These are phyloP conservation scores for Darevskia nairensis DNA, from an alignment of 2,797 vertebrate genomes.

Conservation along the genomic window DNA sequence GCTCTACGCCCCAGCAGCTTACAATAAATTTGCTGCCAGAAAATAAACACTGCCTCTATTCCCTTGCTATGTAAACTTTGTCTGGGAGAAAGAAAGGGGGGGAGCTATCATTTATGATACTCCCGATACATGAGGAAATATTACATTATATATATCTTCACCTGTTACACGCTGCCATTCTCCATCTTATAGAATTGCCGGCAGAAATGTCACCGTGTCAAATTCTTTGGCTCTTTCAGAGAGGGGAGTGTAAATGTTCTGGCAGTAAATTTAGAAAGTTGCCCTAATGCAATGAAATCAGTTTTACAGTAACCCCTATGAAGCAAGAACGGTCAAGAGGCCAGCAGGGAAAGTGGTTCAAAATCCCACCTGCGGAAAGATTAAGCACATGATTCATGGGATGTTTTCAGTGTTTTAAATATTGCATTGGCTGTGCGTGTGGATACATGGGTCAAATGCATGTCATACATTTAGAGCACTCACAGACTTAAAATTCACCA, in stretches of 20 bases:
- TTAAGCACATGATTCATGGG: no score
- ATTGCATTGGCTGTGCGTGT: no score
- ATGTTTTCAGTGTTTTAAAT: no score
- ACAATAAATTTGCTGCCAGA: neutral
- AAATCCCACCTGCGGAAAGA: no score
- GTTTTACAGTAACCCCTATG: neutral
- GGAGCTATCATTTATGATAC: slow-evolving; percentile 20
- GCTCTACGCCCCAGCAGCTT: neutral
- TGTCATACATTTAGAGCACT: no score
- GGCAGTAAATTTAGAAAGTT: neutral
- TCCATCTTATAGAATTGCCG: neutral
- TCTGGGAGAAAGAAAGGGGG: neutral
- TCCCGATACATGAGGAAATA: neutral
- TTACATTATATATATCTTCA: neutral
- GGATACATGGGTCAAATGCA: no score
- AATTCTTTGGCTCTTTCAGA: neutral
- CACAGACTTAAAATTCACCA: no score
- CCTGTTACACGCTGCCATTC: neutral
- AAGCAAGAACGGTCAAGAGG: neutral
- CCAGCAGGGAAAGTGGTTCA: neutral
- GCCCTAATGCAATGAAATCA: neutral
- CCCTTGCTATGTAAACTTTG: neutral
- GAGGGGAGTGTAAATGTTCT: neutral
- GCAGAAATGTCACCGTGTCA: slow-evolving; percentile 19
- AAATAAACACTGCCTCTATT: neutral